phyloP scores from a whole-genome alignment of 2,888 invertebrate species.

The Epicampocera succincta region DNA sequence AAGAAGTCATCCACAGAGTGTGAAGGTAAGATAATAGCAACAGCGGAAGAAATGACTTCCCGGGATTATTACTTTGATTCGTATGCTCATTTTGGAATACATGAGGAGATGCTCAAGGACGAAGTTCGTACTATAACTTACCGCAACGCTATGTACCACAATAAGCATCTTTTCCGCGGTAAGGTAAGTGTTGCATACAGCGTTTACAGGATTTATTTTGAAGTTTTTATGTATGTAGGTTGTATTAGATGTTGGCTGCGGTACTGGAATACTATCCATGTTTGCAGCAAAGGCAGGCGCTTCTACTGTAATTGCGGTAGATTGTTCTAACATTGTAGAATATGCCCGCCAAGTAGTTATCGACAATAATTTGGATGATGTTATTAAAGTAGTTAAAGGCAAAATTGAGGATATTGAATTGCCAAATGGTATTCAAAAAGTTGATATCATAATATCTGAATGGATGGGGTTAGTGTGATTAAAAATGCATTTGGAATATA shows the following conservation, averaged over 20 bases:
- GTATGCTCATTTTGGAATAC: slow-evolving; percentile 99
- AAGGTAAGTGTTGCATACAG: too few species aligned
- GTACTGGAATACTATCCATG: slow-evolving; percentile 99
- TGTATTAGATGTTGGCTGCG: slow-evolving; percentile 99
- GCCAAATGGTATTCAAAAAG: slow-evolving; percentile 93
- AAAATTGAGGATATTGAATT: slow-evolving; percentile 97
- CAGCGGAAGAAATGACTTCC: slow-evolving; percentile 97
- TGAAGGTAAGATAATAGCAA: slow-evolving; percentile 58
- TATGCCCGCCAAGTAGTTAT: slow-evolving; percentile 97
- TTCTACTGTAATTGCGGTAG: slow-evolving; percentile 96
- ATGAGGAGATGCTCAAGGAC: slow-evolving; percentile 99
- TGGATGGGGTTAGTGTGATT: slow-evolving; percentile 88
- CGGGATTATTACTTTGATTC: slow-evolving; percentile 99
- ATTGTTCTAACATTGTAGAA: slow-evolving; percentile 99
- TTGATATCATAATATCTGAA: slow-evolving; percentile 94
- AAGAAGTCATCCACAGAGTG: slow-evolving; percentile 61
- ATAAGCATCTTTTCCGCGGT: slow-evolving; percentile 97
- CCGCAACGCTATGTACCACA: slow-evolving; percentile 99
- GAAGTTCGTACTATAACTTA: slow-evolving; percentile 99
- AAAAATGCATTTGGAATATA: not conserved
- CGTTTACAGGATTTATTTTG: too few species aligned
- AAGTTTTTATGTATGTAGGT: slow-evolving; percentile 81
- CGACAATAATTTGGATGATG: slow-evolving; percentile 89
- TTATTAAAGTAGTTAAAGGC: slow-evolving; percentile 92
- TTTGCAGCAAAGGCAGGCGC: slow-evolving; percentile 99